These are phyloP conservation scores for Bergia puertoricense DNA, from an alignment of 92 coral and sea anemone genomes.

Conservation along the genomic window DNA sequence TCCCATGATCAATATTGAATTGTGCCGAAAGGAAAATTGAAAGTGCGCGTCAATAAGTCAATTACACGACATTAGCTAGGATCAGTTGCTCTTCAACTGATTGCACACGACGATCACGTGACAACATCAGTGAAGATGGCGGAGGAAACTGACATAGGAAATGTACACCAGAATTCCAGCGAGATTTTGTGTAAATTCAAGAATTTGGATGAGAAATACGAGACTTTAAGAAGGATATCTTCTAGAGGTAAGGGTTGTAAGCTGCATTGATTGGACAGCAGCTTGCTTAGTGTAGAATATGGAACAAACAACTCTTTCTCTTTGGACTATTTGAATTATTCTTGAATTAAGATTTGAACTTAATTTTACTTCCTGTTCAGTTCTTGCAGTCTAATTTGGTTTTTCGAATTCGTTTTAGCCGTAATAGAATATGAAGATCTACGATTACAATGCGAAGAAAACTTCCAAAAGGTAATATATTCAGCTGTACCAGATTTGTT, in stretches of 20 bases:
- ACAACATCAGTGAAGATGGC: background rate
- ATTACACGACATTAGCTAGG: too few species aligned
- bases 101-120: background rate
- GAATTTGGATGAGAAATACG: slow-evolving; percentile 63
- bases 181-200: slow-evolving; percentile 48
- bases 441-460: slow-evolving; percentile 77
- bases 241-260: slow-evolving; percentile 59
- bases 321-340: too few species aligned
- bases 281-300: background rate
- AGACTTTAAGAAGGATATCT: slow-evolving; percentile 66
- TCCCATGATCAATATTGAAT: too few species aligned
- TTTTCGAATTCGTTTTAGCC: slow-evolving; percentile 54
- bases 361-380: slow-evolving; percentile 17
- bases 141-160: background rate
- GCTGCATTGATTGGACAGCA: background rate
- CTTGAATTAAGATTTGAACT: too few species aligned
- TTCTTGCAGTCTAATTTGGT: background rate
- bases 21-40: too few species aligned
- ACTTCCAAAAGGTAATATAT: slow-evolving; percentile 77
- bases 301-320: background rate
- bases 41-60: too few species aligned
- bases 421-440: slow-evolving; percentile 85
- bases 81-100: background rate
- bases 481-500: background rate
- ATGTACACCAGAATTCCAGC: slow-evolving; percentile 22